Evolutionary conservation across 2,113 vertebrate species (phyloP), one percentile per base, ranked within the genome.

Genomic region (Epinephelus cyanopodus): DNA sequence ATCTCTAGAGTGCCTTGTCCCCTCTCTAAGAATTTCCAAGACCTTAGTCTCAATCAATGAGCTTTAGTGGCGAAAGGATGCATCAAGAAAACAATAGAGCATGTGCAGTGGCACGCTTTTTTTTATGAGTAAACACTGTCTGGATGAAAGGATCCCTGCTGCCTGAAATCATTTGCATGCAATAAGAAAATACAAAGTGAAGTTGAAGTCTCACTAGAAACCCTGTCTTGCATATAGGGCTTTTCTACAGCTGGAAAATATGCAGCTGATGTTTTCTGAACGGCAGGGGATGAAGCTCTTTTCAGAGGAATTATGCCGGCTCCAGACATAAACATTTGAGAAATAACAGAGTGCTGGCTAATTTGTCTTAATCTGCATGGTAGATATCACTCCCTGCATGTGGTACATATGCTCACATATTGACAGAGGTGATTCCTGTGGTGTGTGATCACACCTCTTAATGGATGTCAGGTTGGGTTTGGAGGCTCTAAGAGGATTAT

Each of bases 31-130:
- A 81, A 45, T 86, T 79, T 80, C 70, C 57, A 78, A 54, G 72
- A 62, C 61, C 71, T 82, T 53, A 15, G 72, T 84, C 78, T 87
- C 74, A 68, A 74, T 86, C 77, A 61, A 47, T 69, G 71, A 27
- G 58, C 53, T 42, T 74, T 29, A 70, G 56, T 52, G 18, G 70
- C 2, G 11, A 71, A 53, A 21, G 74, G 42, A 71, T 67, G 71
- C 58, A 27, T 64, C 25, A 23, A 56, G 70, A 52, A 81, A 78
- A 77, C 79, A 79, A 81, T 52, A 33, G 63, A 50, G 56, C 47
- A 65, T 1, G 14, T 2, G 11, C 29, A 25, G 74, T 29, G 74
- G 61, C 39, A 47, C 17, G 12, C 75, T 77, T 58, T 75, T 67
- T 85, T 45, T 39, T 14, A 52, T 12, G 1, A 62, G 57, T 82